phyloP scores from a whole-genome alignment of 2,113 vertebrate genomes.

The Salvelinus namaycush region DNA sequence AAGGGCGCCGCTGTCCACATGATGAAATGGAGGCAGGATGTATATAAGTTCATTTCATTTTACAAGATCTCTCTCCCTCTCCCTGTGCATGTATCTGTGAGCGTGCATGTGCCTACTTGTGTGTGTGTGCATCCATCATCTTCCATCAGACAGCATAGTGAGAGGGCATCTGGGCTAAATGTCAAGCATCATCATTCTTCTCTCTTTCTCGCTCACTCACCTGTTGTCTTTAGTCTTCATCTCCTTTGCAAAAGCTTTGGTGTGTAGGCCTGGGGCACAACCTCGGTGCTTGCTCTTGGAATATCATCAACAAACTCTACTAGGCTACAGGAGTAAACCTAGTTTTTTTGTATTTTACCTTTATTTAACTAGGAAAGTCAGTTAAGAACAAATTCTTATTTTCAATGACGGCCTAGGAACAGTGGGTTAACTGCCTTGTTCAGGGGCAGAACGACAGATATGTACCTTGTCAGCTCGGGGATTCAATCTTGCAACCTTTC shows the following conservation, averaged over 20 bases:
- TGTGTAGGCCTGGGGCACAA: not conserved
- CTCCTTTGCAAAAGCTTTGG: not conserved
- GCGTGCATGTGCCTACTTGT: not conserved
- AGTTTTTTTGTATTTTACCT: too few relatives aligned
- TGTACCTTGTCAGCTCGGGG: too few relatives aligned
- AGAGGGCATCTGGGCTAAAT: not conserved
- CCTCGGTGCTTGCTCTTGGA: not conserved
- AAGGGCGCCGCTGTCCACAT: slow-evolving; percentile 4
- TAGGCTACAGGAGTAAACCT: not conserved
- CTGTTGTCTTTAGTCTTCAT: slow-evolving; percentile 1
- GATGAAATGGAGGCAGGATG: not conserved
- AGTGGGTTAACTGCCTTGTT: too few relatives aligned
- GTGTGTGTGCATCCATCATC: not conserved
- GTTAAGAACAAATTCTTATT: too few relatives aligned
- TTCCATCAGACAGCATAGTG: not conserved
- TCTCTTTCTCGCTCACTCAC: not conserved
- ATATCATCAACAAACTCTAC: not conserved
- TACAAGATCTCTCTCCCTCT: too few relatives aligned
- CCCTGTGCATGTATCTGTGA: not conserved
- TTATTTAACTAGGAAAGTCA: too few relatives aligned
- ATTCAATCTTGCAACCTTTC: too few relatives aligned
- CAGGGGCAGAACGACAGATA: too few relatives aligned
- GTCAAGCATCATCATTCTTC: not conserved
- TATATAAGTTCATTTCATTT: too few relatives aligned
- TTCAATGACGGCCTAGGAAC: too few relatives aligned